Evolutionary conservation across 1,140 invertebrate genomes (phyloP).

Genomic region (Apis laboriosa): DNA sequence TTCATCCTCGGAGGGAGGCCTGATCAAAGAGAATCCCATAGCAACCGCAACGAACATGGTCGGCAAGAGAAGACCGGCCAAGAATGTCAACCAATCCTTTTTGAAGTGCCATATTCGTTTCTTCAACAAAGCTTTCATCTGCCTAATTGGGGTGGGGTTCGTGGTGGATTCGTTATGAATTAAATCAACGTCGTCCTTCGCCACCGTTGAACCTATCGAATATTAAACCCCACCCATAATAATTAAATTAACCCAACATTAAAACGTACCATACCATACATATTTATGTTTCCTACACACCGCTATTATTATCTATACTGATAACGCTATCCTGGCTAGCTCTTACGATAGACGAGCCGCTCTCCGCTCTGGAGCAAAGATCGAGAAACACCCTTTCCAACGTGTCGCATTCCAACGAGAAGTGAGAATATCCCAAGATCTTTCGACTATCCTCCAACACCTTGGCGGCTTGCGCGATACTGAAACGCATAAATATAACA

Average conservation of each 20-base stretch:
- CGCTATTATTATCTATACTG: constrained; percentile 48
- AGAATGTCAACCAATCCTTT: constrained; percentile 83
- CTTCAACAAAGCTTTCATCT: constrained; percentile 79
- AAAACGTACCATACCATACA: no score
- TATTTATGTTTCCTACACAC: constrained; percentile 25
- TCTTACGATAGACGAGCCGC: constrained; percentile 42
- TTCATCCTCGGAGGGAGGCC: constrained; percentile 84
- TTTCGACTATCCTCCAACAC: constrained; percentile 78
- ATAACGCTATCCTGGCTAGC: constrained; percentile 60
- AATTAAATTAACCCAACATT: neutral
- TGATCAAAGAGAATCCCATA: constrained; percentile 86
- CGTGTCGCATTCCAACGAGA: constrained; percentile 82
- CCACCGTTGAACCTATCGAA: constrained; percentile 61
- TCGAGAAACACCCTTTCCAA: constrained; percentile 83
- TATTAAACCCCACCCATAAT: neutral
- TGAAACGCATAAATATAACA: constrained; percentile 52
- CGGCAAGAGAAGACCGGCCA: constrained; percentile 84
- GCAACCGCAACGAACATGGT: constrained; percentile 84
- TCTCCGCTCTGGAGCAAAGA: constrained; percentile 79
- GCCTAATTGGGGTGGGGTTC: constrained; percentile 68
- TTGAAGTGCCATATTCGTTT: constrained; percentile 83
- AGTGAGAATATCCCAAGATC: constrained; percentile 77
- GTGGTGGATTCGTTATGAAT: constrained; percentile 67
- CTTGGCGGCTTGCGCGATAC: constrained; percentile 78
- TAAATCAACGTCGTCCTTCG: constrained; percentile 74